These are phyloP conservation scores for Sciurus niger DNA, from an alignment of 2,113 vertebrate species.

Conservation along the genomic window DNA sequence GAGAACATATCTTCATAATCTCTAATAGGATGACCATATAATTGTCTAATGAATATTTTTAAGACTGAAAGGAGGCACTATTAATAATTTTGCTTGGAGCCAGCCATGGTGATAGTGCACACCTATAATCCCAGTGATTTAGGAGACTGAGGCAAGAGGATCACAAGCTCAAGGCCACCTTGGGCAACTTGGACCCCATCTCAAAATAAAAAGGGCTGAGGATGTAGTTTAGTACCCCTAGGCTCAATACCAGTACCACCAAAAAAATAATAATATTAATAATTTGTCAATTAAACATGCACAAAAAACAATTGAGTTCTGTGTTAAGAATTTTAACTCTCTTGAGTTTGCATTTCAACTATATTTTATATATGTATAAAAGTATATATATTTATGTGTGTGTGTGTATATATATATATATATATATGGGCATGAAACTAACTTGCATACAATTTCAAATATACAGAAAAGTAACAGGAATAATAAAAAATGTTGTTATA, in stretches of 20 bases:
- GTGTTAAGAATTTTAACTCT: slow-evolving; percentile 34
- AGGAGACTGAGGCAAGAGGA: neutral
- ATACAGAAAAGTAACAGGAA: neutral
- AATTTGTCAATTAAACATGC: neutral
- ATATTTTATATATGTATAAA: neutral
- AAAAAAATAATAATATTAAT: too few relatives aligned
- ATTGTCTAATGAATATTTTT: slow-evolving; percentile 33
- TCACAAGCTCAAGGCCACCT: neutral
- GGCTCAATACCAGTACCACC: neutral
- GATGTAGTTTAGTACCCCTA: neutral
- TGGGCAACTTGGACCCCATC: neutral
- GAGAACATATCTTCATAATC: neutral
- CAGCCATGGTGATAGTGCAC: neutral
- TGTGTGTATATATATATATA: too few relatives aligned
- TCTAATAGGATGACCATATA: neutral
- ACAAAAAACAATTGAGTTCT: neutral
- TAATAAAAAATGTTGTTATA: neutral
- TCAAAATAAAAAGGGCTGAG: neutral
- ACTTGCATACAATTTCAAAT: slow-evolving; percentile 27
- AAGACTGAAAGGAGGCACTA: neutral
- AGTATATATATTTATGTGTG: neutral
- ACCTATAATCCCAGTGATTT: neutral
- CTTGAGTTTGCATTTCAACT: neutral
- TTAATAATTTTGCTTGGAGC: neutral
- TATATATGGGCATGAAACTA: neutral